These are phyloP conservation scores for Ciona savignyi DNA, from an alignment of 23 tunicate genomes.

Conservation along the genomic window DNA sequence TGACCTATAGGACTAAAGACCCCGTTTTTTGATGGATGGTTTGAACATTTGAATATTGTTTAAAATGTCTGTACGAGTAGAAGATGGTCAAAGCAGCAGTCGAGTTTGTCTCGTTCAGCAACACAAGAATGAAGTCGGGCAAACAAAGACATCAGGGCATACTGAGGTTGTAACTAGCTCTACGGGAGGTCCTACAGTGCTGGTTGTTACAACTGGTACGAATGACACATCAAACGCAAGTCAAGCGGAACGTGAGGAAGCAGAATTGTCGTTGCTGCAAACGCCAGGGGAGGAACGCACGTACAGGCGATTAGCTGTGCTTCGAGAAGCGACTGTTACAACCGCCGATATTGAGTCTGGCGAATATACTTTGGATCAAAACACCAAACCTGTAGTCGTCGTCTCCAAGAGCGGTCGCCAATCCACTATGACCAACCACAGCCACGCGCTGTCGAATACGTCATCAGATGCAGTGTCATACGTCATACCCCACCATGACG, in stretches of 20 bases:
- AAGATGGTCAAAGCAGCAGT: not conserved
- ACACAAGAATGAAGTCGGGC: not conserved
- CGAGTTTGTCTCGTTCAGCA: not conserved
- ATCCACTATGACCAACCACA: slow-evolving; percentile 3
- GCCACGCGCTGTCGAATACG: not conserved
- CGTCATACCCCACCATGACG: slow-evolving; percentile 13
- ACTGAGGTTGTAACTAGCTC: not conserved
- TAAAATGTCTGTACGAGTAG: not conserved
- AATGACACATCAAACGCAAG: not conserved
- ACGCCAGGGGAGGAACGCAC: slow-evolving; percentile 36
- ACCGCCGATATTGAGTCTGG: not conserved
- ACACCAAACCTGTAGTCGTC: not conserved
- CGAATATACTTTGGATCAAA: not conserved
- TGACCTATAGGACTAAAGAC: no score
- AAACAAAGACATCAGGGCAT: not conserved
- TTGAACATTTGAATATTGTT: no score
- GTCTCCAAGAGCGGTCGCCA: slow-evolving; percentile 1
- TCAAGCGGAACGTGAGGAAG: not conserved
- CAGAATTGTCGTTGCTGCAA: slow-evolving; percentile 28
- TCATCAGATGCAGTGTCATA: slow-evolving; percentile 17
- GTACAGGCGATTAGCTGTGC: slow-evolving; percentile 17
- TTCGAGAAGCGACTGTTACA: slow-evolving; percentile 9
- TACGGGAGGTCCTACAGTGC: not conserved
- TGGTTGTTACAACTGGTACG: not conserved
- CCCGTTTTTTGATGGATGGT: no score